Conservation (phyloP, 2,797 vertebrate species). For the Alcedo quadribrachys region DNA sequence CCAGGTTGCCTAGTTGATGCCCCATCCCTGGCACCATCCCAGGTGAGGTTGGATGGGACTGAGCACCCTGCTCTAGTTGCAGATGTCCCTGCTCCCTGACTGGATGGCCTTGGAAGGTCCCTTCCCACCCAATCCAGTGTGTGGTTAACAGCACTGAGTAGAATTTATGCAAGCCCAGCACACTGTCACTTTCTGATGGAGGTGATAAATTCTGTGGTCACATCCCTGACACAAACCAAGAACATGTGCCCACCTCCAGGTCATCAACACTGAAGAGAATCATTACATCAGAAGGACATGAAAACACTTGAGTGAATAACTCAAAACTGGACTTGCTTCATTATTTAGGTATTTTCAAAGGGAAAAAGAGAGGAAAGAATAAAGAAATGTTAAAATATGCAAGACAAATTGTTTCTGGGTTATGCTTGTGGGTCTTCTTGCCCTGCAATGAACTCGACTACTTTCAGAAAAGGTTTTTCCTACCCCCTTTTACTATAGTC, state of each 20-base stretch:
- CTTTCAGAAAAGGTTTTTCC: neutral
- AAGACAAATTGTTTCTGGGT: neutral
- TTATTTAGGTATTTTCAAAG: neutral
- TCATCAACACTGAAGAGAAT: neutral
- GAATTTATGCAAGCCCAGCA: neutral
- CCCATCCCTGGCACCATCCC: neutral
- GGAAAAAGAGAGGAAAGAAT: neutral
- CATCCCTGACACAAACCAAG: neutral
- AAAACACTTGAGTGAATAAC: neutral
- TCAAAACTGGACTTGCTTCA: neutral
- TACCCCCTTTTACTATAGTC: neutral
- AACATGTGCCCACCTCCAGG: neutral
- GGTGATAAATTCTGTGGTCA: neutral
- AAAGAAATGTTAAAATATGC: neutral
- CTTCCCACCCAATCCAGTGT: neutral
- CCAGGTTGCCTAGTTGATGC: neutral
- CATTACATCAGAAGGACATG: neutral
- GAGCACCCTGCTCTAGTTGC: neutral
- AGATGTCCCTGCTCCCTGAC: neutral
- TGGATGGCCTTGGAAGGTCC: neutral
- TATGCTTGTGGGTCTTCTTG: neutral
- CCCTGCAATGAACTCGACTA: neutral
- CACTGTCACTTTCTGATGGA: neutral
- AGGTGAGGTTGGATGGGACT: neutral
- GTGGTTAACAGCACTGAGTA: neutral